Base-by-base conservation (phyloP, 2,888 invertebrate species). In the Lapara coniferarum region DNA sequence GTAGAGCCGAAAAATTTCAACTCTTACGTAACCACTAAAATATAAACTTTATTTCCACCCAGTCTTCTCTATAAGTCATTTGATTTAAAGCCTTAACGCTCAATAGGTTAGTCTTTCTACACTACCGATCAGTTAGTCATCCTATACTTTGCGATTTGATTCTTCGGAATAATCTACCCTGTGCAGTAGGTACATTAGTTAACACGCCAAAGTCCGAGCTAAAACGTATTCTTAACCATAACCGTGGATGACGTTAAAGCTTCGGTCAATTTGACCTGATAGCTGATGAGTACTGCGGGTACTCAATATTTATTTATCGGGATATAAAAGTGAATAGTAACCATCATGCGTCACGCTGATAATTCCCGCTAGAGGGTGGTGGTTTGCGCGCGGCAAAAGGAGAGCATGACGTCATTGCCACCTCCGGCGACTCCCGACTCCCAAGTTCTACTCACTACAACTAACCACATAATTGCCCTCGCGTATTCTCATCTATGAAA, bases 261-360 rank as follows among this genome's bases (percentile, higher is more conserved):
- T 5, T 37, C 49, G n/a, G 37, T 68, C 58, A 12, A 49, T 66
- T 52, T 53, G 3, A 16, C 37, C 44, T 10, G 44, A 52, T 59
- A 59, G 67, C 44, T 10, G 44, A 52, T 59, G 55, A 70, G 10
- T 63, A 49, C 46, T 70, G 46, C 52, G 52, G 37, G 37, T 25
- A 69, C 55, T 67, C 16, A 73, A 74, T 72, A 69, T 71, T 37
- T 66, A 75, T 76, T 74, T 82, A 82, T 81, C 80, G 77, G 74
- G 79, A 78, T 81, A 81, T 82, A 78, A 81, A 81, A 82, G 75
- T 81, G 78, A 77, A 76, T 75, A 79, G 80, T 81, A 81, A 81
- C 74, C 75, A 77, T 71, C 75, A 84, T 89, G 90, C 90, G 90
- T 90, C 90, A 90, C 78, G 70, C 73, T 73, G 75, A 83, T 85